Evolutionary conservation across 2,888 invertebrate genomes (phyloP).

Genomic region (Caenorhabditis japonica): DNA sequence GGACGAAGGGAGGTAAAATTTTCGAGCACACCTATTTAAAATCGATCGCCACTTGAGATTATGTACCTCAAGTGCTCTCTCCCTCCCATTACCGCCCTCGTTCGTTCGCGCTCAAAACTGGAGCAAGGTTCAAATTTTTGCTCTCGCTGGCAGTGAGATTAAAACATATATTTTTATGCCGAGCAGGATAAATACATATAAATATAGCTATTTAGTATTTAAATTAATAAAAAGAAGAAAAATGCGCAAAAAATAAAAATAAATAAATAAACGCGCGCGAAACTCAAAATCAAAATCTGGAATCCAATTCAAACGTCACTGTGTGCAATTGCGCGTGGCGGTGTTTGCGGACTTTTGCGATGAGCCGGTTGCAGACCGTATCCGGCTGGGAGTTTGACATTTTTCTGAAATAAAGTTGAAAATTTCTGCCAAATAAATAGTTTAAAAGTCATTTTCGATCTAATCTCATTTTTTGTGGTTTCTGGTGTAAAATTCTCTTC

Average conservation of each 20-base stretch:
- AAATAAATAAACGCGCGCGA: not conserved
- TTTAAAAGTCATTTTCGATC: no score
- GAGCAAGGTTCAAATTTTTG: no score
- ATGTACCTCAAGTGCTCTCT: conserved; percentile 43
- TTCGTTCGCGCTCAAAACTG: no score
- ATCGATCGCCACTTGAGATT: conserved; percentile 48
- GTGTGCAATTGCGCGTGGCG: conserved; percentile 24
- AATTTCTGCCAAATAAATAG: no score
- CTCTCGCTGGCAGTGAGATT: no score
- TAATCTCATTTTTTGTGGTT: no score
- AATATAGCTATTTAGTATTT: conserved; percentile 31
- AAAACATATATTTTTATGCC: no score
- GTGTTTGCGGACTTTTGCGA: conserved; percentile 18
- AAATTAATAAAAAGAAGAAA: not conserved
- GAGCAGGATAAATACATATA: no score
- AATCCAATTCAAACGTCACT: conserved; percentile 4
- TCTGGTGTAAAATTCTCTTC: no score
- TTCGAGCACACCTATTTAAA: conserved; percentile 27
- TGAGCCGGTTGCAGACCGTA: not conserved
- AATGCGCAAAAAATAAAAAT: not conserved
- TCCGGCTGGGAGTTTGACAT: no score
- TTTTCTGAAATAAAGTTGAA: no score
- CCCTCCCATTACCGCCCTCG: conserved; percentile 43
- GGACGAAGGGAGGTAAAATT: no score
- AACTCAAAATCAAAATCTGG: not conserved